A percentile compares a stretch with the other conserved stretches of the same genome.
These are phyloP conservation scores for Thecocarcelia acutangulata DNA, from an alignment of 2,888 invertebrate species.

Conservation along the genomic window DNA sequence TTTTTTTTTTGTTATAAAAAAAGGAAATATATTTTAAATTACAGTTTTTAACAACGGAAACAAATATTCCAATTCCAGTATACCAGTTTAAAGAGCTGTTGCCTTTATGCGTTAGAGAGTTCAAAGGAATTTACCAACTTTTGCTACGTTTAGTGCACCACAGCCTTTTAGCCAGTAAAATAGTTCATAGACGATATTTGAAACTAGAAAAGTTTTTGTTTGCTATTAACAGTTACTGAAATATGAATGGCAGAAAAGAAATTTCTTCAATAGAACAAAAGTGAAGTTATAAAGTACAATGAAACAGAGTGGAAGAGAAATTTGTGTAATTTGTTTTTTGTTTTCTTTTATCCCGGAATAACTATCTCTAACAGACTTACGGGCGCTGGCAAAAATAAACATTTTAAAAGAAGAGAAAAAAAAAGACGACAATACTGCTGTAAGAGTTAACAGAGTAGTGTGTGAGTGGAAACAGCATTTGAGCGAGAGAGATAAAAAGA, in stretches of 20 bases:
- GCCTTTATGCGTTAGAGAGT: constrained; percentile 33
- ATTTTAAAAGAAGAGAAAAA: constrained; percentile 1
- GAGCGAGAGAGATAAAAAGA: not conserved
- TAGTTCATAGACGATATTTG: constrained; percentile 29
- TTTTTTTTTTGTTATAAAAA: not conserved
- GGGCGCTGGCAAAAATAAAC: constrained; percentile 63
- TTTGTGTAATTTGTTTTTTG: not conserved
- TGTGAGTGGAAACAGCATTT: not conserved
- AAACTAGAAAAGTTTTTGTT: constrained; percentile 28
- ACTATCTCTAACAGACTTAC: constrained; percentile 47
- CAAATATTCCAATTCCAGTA: constrained; percentile 56
- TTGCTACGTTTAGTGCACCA: constrained; percentile 57
- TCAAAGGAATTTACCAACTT: constrained; percentile 60
- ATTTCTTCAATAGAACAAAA: not conserved
- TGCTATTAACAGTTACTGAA: not conserved
- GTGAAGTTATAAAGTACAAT: not conserved
- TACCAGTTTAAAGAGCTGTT: constrained; percentile 7
- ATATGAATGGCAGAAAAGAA: not conserved
- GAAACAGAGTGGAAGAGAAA: constrained; percentile 27
- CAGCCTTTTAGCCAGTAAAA: constrained; percentile 58
- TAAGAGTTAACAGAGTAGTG: constrained; percentile 1
- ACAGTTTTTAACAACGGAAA: constrained; percentile 24
- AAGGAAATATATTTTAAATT: not conserved
- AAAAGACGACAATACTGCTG: constrained; percentile 1
- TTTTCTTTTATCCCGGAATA: constrained; percentile 29